Evolutionary conservation across 2,888 invertebrate species (phyloP), one percentile per base, ranked within the genome.

Genomic region (Luperina nickerlii): DNA sequence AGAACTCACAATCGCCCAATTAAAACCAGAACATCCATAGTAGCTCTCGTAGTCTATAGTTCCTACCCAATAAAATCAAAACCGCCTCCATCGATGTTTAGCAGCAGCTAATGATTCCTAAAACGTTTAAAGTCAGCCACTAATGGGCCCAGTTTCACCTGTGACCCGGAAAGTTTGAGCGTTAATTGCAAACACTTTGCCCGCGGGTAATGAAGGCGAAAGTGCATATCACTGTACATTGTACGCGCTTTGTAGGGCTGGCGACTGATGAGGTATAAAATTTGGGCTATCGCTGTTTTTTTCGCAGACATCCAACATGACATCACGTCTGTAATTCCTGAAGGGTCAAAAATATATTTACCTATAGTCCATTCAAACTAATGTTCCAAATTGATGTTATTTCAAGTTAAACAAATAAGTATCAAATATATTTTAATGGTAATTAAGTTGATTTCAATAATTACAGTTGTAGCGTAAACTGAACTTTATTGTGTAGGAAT

Each of bases 141-240:
- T 93, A 94, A 93, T 93, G 91, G 91, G 92, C 90, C 90, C 78
- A 90, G 91, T 90, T 90, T 93, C 92, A 94, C 94, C 93, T 94
- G 93, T 92, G 94, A 94, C 93, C 94, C 92, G 92, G 90, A 93
- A 94, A 94, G 92, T 93, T 94, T 81, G 86, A 87, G 91, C 91
- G 93, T 94, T 95, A 95, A 95, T 95, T 95, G 93, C 92, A 90
- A 93, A 94, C 93, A 92, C 90, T 87, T 90, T 92, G 90, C 92
- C 90, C 91, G 88, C 82, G 92, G 90, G 92, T 90, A 91, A 93
- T 93, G 93, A 94, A 92, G 92, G 94, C 85, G 94, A 94, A 94
- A 95, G 95, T 94, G 94, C 94, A 94, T 93, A 94, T 91, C 91
- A 89, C 90, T 93, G 94, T 93, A 92, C 91, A 91, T 85, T 89